Evolutionary conservation across 2,797 vertebrate species (phyloP).

Genomic region (Petrocephalus sullivani): DNA sequence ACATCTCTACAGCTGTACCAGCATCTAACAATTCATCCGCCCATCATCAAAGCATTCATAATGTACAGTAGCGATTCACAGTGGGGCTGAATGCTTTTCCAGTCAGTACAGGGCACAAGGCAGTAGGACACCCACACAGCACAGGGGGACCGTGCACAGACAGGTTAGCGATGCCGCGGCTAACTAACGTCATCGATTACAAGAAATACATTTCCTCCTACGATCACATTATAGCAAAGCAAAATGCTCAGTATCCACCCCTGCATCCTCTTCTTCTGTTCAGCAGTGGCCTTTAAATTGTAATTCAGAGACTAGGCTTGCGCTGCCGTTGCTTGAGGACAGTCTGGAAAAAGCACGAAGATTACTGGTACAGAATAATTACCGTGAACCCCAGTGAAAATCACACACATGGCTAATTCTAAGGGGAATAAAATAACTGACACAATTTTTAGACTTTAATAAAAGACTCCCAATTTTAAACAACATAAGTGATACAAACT

Average conservation of each 20-base stretch:
- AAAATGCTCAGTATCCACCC: background rate
- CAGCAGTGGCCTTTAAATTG: background rate
- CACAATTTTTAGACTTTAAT: slow-evolving; percentile 16
- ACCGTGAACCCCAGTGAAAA: background rate
- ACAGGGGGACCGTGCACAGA: background rate
- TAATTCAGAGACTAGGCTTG: background rate
- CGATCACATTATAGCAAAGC: background rate
- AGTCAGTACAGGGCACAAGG: background rate
- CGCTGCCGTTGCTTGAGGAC: background rate
- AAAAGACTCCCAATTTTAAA: slow-evolving; percentile 10
- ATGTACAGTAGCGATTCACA: background rate
- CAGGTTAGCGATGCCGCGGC: background rate
- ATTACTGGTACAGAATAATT: slow-evolving; percentile 12
- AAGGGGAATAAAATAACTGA: slow-evolving; percentile 14
- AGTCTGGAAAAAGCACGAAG: background rate
- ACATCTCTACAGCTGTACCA: background rate
- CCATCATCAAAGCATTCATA: background rate
- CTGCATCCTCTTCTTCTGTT: background rate
- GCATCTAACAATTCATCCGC: background rate
- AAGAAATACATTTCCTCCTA: background rate
- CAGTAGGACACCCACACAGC: background rate
- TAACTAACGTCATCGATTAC: background rate
- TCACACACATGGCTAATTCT: slow-evolving; percentile 5
- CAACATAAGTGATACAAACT: slow-evolving; percentile 13
- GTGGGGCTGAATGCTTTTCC: background rate